Evolutionary conservation across 2,113 vertebrate species (phyloP).

Genomic region (Holacanthus passer): DNA sequence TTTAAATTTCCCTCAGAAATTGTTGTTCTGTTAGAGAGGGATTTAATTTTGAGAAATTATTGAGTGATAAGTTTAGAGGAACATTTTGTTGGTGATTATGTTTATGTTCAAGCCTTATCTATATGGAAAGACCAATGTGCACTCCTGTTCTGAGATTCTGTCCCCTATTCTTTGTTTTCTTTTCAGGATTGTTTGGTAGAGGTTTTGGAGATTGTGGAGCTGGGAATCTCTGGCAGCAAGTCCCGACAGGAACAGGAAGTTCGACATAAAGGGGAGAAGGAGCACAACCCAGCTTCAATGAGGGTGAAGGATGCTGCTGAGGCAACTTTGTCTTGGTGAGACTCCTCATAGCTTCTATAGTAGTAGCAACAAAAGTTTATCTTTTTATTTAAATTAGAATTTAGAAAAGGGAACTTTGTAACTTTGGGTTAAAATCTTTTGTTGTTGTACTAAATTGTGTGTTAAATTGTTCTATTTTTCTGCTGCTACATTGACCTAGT

Average conservation of each 20-base stretch:
- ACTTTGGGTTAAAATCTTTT: background rate
- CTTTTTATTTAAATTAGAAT: too few relatives aligned
- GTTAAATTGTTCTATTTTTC: background rate
- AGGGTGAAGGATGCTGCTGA: conserved; percentile 97
- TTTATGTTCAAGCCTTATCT: background rate
- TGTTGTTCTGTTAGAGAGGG: background rate
- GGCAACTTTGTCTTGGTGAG: conserved; percentile 95
- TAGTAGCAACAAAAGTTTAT: background rate
- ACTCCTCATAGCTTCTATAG: background rate
- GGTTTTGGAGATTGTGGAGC: conserved; percentile 95
- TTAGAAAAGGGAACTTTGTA: background rate
- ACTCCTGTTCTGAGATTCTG: background rate
- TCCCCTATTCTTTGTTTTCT: background rate
- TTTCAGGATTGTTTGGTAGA: conserved; percentile 94
- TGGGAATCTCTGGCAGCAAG: conserved; percentile 97
- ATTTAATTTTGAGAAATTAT: background rate
- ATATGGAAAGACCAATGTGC: background rate
- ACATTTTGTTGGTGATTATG: background rate
- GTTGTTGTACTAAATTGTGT: background rate
- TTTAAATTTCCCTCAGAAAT: background rate
- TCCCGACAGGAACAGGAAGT: conserved; percentile 94
- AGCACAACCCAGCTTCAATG: conserved; percentile 96
- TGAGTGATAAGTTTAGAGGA: background rate
- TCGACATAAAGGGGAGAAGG: conserved; percentile 95
- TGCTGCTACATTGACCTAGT: conserved; percentile 21